Percentiles rank a stretch among this genome's conserved stretches.
phyloP scores from a whole-genome alignment of 2,797 vertebrate species.

The Falco berigora region DNA sequence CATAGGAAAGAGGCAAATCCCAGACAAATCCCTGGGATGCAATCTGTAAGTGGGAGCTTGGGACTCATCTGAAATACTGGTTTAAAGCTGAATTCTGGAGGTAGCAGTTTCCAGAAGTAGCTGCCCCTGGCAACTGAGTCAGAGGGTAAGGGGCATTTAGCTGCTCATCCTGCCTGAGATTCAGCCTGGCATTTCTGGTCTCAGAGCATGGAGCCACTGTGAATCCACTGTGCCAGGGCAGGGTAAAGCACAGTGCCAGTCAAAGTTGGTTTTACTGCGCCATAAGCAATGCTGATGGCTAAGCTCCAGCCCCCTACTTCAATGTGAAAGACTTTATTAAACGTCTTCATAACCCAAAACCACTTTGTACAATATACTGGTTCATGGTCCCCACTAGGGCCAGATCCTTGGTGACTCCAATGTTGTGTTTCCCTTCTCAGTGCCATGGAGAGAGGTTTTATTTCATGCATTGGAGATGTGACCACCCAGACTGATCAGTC shows the following conservation, averaged over 20 bases:
- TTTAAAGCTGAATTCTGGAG: not conserved
- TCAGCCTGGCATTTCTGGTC: not conserved
- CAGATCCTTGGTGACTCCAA: not conserved
- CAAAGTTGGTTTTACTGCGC: not conserved
- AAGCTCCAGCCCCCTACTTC: not conserved
- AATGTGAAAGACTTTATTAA: not conserved
- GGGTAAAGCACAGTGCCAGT: not conserved
- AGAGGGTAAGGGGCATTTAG: not conserved
- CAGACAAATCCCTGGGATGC: not conserved
- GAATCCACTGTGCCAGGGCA: not conserved
- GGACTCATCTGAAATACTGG: not conserved
- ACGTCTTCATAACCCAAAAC: not conserved
- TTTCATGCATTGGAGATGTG: not conserved
- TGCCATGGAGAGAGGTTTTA: not conserved
- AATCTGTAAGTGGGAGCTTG: not conserved
- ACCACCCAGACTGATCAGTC: not conserved
- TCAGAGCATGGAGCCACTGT: not conserved
- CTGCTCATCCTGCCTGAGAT: not conserved
- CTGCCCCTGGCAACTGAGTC: not conserved
- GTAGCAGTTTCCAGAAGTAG: not conserved
- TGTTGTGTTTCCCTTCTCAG: not conserved
- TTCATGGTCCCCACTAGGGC: not conserved
- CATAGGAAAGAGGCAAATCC: not conserved
- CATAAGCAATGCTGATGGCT: rapidly evolving
- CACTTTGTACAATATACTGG: not conserved